These are phyloP conservation scores for Toxonevra muliebris DNA, from an alignment of 2,888 invertebrate species.

Conservation along the genomic window DNA sequence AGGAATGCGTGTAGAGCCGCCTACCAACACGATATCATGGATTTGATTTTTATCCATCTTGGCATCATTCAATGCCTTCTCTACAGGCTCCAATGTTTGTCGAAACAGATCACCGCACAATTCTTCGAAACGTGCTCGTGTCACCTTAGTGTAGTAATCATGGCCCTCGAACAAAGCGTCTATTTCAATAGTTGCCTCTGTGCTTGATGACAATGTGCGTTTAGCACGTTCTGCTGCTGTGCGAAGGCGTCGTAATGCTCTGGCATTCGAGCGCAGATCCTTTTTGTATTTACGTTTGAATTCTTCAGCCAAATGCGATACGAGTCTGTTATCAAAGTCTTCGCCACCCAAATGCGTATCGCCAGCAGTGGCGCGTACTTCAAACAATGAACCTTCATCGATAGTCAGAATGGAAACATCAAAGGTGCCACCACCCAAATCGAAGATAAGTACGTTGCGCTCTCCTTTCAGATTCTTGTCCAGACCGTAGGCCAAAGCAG, in stretches of 20 bases:
- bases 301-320: conserved; percentile 85
- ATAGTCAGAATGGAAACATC: conserved; percentile 95
- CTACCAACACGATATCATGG: conserved; percentile 83
- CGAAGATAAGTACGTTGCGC: conserved; percentile 78
- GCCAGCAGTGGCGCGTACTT: conserved; percentile 94
- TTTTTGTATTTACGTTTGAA: conserved; percentile 83
- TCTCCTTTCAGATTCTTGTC: conserved; percentile 85
- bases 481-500: conserved; percentile 91
- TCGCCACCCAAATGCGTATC: conserved; percentile 95
- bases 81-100: conserved; percentile 78
- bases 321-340: conserved; percentile 90
- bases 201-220: conserved; percentile 79
- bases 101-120: conserved; percentile 77
- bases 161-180: conserved; percentile 79
- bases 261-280: conserved; percentile 73
- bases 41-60: conserved; percentile 80
- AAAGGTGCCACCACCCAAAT: conserved; percentile 83
- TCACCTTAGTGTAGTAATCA: conserved; percentile 77
- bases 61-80: conserved; percentile 80
- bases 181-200: conserved; percentile 79
- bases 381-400: conserved; percentile 88
- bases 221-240: conserved; percentile 83
- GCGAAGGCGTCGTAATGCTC: conserved; percentile 75
- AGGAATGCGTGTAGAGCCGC: conserved; percentile 83
- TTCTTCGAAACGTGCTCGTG: conserved; percentile 79